phyloP scores from a whole-genome alignment of 2,888 invertebrate species.

The Eupithecia subumbrata region DNA sequence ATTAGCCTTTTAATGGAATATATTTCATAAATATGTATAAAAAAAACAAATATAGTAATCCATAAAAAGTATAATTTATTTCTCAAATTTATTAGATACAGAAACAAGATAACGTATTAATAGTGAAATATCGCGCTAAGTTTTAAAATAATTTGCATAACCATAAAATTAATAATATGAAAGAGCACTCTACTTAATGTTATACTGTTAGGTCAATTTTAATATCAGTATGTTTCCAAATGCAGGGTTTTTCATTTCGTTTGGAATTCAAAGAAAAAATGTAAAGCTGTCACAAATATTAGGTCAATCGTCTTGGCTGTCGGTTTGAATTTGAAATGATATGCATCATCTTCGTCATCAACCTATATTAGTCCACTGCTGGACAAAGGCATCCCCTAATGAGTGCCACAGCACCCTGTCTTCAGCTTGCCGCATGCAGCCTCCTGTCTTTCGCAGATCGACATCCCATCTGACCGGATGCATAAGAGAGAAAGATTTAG shows the following conservation, averaged over 20 bases:
- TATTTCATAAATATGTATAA: conserved; percentile 23
- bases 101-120: conserved; percentile 15
- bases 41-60: conserved; percentile 11
- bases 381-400: no score
- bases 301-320: background rate
- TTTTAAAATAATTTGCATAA: conserved; percentile 29
- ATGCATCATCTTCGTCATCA: no score
- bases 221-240: background rate
- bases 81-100: conserved; percentile 10
- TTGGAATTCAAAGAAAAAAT: background rate
- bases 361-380: no score
- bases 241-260: background rate
- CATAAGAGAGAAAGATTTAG: background rate
- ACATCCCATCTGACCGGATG: no score
- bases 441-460: no score
- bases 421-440: no score
- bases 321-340: background rate
- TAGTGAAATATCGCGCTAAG: conserved; percentile 18
- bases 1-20: conserved; percentile 26
- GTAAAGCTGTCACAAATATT: background rate
- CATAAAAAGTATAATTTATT: conserved; percentile 21
- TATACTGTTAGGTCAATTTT: conserved; percentile 2
- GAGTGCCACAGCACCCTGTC: no score
- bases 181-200: conserved; percentile 16
- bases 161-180: conserved; percentile 16